Conservation (phyloP, 2,888 invertebrate genomes). For the Drosophila greeni region DNA sequence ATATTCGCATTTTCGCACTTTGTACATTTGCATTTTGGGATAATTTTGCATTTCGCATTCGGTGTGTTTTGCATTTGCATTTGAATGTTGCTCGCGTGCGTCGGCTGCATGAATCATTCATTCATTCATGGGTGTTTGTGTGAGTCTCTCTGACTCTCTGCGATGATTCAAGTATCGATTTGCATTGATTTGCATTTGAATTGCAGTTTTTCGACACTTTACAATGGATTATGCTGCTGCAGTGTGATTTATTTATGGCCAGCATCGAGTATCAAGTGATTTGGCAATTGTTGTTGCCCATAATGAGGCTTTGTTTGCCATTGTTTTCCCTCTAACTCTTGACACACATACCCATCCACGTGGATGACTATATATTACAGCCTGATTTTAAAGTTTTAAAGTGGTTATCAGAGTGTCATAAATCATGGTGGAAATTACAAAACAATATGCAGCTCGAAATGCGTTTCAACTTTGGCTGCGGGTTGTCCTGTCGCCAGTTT, state of each 20-base stretch:
- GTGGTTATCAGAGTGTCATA: slow-evolving; percentile 31
- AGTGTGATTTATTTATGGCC: slow-evolving; percentile 70
- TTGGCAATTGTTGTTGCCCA: slow-evolving; percentile 48
- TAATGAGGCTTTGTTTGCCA: slow-evolving; percentile 65
- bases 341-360: slow-evolving; percentile 39
- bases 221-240: slow-evolving; percentile 73
- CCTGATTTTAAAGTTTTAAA: slow-evolving; percentile 30
- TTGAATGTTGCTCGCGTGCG: slow-evolving; percentile 69
- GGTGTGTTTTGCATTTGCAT: slow-evolving; percentile 53
- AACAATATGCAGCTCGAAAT: slow-evolving; percentile 52
- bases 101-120: slow-evolving; percentile 68
- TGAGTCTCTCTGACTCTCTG: slow-evolving; percentile 11
- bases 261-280: slow-evolving; percentile 65
- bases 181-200: slow-evolving; percentile 76
- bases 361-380: slow-evolving; percentile 21
- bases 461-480: slow-evolving; percentile 35
- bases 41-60: slow-evolving; percentile 33
- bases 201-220: slow-evolving; percentile 72
- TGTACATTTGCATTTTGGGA: slow-evolving; percentile 58
- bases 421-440: slow-evolving; percentile 63
- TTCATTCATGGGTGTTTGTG: slow-evolving; percentile 56
- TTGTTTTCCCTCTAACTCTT: slow-evolving; percentile 57
- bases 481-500: slow-evolving; percentile 36
- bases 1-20: slow-evolving; percentile 52
- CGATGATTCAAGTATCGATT: slow-evolving; percentile 71